Base-by-base conservation (phyloP, 1,140 invertebrate genomes). In the Meloidogyne exigua region DNA sequence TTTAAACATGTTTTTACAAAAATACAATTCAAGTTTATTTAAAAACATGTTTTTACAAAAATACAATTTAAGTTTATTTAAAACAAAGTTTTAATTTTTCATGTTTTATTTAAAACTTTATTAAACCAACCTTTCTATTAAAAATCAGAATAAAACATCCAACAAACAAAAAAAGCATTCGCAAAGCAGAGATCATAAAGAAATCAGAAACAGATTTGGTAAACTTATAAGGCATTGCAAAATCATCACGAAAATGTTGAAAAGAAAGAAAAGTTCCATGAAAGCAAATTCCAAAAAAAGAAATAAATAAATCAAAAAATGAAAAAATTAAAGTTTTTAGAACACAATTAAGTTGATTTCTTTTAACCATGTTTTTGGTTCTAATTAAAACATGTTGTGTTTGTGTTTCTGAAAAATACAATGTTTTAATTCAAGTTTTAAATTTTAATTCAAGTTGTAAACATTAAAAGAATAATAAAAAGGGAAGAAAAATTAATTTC, bases 121-220 rank as follows among this genome's bases (percentile, higher is more conserved):
- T 68, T 68, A 36, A 32, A 68, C 66, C n/a, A 36, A 36, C 66
- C 66, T 42, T 42, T 42, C 25, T n/a, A 28, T 80, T 36, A 73
- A 23, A 21, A 32, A 72, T 12, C 79, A 64, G 25, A 39, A 80
- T 64, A 23, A 68, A 15, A 18, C 74, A 77, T 21, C 80, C 80
- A 21, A 72, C 18, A 18, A 39, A 63, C 23, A 77, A 32, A 39
- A 81, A 68, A 10, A 72, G 13, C 12, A 72, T 39, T n/a, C 80
- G 36, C 18, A 81, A 28, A 39, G 73, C 25, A 15, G 74, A 49
- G 3, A 81, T 18, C 5, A 81, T n/a, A n/a, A 81, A 67, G 32
- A 81, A 68, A 44, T 81, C 80, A 26, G 74, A 65, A 26, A 70
- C 79, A 26, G 80, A 81, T 64, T 72, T 62, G 28, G 79, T 63